Evolutionary conservation across 2,888 invertebrate genomes (phyloP).

Genomic region (Scaptomyza flava): DNA sequence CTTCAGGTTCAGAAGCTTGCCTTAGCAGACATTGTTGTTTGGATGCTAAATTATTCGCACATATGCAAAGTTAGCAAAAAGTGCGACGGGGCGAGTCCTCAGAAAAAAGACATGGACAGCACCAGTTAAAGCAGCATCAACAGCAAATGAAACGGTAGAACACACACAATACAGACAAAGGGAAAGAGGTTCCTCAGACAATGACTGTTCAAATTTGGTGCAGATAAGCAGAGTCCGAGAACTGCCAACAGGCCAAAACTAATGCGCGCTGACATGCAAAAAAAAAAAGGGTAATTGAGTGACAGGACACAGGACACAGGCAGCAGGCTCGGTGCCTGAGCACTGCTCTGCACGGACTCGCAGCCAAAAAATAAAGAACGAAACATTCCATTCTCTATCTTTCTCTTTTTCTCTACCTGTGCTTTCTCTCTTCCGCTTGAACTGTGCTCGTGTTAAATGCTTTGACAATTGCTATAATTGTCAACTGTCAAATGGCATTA

Average conservation of each 20-base stretch:
- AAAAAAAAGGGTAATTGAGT: constrained; percentile 79
- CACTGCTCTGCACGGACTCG: neutral
- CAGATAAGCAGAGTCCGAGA: constrained; percentile 80
- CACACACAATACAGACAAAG: constrained; percentile 30
- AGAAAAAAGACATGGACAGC: constrained; percentile 31
- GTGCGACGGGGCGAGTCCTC: constrained; percentile 42
- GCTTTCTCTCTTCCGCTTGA: constrained; percentile 10
- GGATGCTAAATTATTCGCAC: constrained; percentile 76
- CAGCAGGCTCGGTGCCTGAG: constrained; percentile 32
- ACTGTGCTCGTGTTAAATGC: constrained; percentile 74
- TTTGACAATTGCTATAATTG: constrained; percentile 80
- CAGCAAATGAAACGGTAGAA: constrained; percentile 54
- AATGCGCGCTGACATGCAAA: constrained; percentile 81
- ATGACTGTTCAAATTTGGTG: constrained; percentile 81
- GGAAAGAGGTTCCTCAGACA: constrained; percentile 46
- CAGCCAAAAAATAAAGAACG: constrained; percentile 47
- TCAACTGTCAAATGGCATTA: constrained; percentile 82
- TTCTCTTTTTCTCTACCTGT: constrained; percentile 1
- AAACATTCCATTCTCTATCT: constrained; percentile 11
- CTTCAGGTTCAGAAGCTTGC: constrained; percentile 44
- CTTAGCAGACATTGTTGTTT: constrained; percentile 29
- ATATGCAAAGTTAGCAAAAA: constrained; percentile 81
- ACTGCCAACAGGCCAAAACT: constrained; percentile 68
- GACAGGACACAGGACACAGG: constrained; percentile 66
- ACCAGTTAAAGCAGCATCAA: constrained; percentile 25